Conservation (phyloP, 2,888 invertebrate species). For the Dynastes tityus region DNA sequence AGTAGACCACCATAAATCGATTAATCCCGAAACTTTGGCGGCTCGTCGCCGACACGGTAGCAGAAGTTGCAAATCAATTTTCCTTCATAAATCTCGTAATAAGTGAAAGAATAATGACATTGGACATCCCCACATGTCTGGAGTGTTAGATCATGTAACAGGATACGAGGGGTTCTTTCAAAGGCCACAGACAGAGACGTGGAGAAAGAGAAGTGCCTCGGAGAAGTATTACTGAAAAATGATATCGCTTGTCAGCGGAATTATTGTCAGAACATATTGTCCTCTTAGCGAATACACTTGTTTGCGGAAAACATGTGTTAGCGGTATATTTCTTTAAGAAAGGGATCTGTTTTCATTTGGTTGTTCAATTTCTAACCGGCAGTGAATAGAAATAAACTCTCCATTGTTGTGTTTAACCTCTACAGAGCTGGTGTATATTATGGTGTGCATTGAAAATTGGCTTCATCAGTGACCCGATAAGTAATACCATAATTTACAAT, state of each 20-base stretch:
- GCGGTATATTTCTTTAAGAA: neutral
- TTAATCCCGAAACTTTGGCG: conserved; percentile 44
- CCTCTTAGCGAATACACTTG: conserved; percentile 49
- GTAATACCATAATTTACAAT: too few species aligned
- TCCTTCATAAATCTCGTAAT: conserved; percentile 51
- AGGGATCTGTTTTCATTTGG: neutral
- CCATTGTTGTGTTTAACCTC: too few species aligned
- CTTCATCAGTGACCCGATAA: too few species aligned
- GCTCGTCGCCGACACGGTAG: conserved; percentile 36
- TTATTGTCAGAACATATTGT: conserved; percentile 50
- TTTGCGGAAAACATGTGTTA: conserved; percentile 1
- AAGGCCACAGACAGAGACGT: conserved; percentile 28
- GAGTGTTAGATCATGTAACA: conserved; percentile 50
- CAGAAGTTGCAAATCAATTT: conserved; percentile 49
- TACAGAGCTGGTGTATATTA: too few species aligned
- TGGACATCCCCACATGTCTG: conserved; percentile 50
- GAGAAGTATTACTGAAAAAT: conserved; percentile 55
- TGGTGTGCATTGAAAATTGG: too few species aligned
- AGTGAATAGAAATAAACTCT: too few species aligned
- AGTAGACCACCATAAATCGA: conserved; percentile 47
- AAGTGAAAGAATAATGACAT: conserved; percentile 51
- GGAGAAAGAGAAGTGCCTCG: conserved; percentile 28
- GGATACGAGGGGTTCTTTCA: conserved; percentile 46
- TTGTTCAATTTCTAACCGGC: neutral
- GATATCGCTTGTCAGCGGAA: conserved; percentile 56